Conservation (phyloP, 2,797 vertebrate genomes). For the Nasua narica region DNA sequence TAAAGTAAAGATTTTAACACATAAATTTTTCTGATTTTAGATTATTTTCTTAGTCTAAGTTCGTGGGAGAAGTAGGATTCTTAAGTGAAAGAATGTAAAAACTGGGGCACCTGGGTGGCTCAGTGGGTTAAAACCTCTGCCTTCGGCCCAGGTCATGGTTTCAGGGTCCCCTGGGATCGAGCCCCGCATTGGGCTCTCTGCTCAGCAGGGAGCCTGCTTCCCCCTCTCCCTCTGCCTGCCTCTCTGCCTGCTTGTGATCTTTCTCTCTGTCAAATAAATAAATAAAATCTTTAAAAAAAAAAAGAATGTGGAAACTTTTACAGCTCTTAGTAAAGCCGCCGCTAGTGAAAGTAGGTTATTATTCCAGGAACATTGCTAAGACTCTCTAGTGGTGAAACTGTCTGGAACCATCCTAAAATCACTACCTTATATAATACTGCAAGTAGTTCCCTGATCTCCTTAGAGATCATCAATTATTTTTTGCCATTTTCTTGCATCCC, state of each 20-base stretch:
- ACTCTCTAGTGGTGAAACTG: not conserved
- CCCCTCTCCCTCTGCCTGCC: too few species aligned
- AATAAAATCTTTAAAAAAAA: too few species aligned
- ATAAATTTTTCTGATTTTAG: not conserved
- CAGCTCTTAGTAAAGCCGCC: not conserved
- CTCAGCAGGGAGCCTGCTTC: too few species aligned
- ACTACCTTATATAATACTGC: not conserved
- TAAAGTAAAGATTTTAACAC: not conserved
- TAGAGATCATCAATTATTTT: not conserved
- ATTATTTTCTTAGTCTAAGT: conserved; percentile 4
- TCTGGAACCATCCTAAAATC: not conserved
- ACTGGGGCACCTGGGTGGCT: not conserved
- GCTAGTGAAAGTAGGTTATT: not conserved
- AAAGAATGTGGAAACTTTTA: not conserved
- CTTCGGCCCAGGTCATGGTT: too few species aligned
- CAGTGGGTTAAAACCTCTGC: too few species aligned
- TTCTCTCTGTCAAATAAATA: too few species aligned
- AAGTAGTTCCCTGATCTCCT: not conserved
- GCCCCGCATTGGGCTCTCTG: too few species aligned
- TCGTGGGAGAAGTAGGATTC: not conserved
- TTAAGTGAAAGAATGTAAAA: not conserved
- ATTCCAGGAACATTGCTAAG: not conserved
- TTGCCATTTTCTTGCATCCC: not conserved
- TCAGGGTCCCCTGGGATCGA: too few species aligned
- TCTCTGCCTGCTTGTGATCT: too few species aligned